Evolutionary conservation across 2,113 vertebrate genomes (phyloP).

Genomic region (Ptilorrhoa leucosticta): DNA sequence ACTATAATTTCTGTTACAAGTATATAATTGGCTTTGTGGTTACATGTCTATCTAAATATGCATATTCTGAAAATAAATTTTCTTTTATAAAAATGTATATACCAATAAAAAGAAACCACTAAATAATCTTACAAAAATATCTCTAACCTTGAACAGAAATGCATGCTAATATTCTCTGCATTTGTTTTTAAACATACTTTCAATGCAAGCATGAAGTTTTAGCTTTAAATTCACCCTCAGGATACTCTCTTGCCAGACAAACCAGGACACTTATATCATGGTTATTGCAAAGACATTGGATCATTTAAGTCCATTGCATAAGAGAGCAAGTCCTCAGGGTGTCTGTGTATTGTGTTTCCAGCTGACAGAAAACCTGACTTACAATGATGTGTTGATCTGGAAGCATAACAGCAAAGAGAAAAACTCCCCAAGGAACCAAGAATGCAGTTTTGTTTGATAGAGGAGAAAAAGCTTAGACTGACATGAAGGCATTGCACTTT

Average conservation of each 20-base stretch:
- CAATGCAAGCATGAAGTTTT: neutral
- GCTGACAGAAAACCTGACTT: slow-evolving; percentile 47
- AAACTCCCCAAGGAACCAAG: slow-evolving; percentile 19
- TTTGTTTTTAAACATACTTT: neutral
- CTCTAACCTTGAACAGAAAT: neutral
- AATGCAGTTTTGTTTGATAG: slow-evolving; percentile 38
- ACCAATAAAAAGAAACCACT: neutral
- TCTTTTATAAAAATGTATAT: neutral
- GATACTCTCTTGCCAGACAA: neutral
- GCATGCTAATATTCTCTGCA: neutral
- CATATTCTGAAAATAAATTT: neutral
- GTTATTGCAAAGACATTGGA: neutral
- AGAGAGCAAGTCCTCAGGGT: neutral
- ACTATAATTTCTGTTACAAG: neutral
- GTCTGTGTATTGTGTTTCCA: slow-evolving; percentile 30
- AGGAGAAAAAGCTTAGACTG: slow-evolving; percentile 33
- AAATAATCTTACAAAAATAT: neutral
- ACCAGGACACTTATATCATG: neutral
- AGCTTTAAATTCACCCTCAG: neutral
- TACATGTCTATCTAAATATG: neutral
- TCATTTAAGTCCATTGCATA: slow-evolving; percentile 27
- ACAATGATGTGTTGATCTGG: slow-evolving; percentile 48
- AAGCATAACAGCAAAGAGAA: slow-evolving; percentile 44
- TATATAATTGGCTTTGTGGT: neutral
- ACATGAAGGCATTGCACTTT: slow-evolving; percentile 2